Evolutionary conservation across 1,140 invertebrate genomes (phyloP).

Genomic region (Pseudomyrmex pallidus): DNA sequence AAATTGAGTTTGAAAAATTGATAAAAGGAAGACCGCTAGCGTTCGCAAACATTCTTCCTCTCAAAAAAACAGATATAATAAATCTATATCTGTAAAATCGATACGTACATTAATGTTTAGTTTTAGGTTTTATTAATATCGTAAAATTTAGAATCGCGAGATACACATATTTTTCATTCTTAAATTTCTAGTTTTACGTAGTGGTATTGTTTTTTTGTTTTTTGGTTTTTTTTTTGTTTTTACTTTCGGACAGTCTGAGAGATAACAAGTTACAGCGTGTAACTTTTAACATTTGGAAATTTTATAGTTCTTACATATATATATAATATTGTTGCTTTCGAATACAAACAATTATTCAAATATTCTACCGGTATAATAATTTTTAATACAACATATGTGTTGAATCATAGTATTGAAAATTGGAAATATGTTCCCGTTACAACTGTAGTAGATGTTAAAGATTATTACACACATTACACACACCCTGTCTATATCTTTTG

Average conservation of each 20-base stretch:
- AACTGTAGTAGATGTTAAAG: slow-evolving; percentile 28
- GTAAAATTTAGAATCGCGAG: slow-evolving; percentile 63
- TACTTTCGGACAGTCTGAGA: slow-evolving; percentile 72
- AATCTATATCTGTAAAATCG: slow-evolving; percentile 64
- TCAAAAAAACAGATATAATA: slow-evolving; percentile 53
- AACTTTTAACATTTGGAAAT: neutral
- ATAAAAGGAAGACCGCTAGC: slow-evolving; percentile 39
- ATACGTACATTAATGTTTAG: slow-evolving; percentile 70
- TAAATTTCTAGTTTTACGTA: slow-evolving; percentile 58
- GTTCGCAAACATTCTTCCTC: slow-evolving; percentile 55
- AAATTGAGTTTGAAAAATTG: slow-evolving; percentile 38
- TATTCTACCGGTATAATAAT: slow-evolving; percentile 7
- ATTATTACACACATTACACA: slow-evolving; percentile 27
- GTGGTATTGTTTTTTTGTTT: slow-evolving; percentile 57
- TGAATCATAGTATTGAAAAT: slow-evolving; percentile 40
- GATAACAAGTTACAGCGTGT: slow-evolving; percentile 62
- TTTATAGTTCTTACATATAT: slow-evolving; percentile 13
- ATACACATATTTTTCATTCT: slow-evolving; percentile 49
- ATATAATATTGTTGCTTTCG: neutral
- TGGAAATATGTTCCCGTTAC: slow-evolving; percentile 39
- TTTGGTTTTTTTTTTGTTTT: slow-evolving; percentile 19
- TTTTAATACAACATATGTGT: slow-evolving; percentile 46
- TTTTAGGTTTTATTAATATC: slow-evolving; percentile 66
- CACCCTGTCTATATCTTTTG: slow-evolving; percentile 54
- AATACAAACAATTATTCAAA: slow-evolving; percentile 57